Evolutionary conservation across 1,140 invertebrate genomes (phyloP).

Genomic region (Cherax destructor): DNA sequence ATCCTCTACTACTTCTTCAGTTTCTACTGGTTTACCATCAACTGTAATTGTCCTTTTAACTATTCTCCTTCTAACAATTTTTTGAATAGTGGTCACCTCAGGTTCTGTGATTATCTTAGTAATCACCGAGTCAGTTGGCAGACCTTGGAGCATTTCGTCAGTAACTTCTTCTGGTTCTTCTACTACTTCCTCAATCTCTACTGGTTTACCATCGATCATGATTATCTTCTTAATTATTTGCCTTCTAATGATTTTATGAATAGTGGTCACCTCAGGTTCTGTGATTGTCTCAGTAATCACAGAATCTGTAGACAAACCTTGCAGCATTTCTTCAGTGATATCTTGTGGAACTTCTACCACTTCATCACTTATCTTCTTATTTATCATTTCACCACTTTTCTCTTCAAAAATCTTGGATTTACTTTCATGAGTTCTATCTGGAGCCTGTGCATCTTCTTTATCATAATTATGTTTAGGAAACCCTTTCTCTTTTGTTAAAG

Average conservation of each 20-base stretch:
- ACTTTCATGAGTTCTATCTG: neutral
- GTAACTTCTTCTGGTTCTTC: constrained; percentile 44
- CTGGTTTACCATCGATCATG: constrained; percentile 50
- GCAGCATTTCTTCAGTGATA: constrained; percentile 39
- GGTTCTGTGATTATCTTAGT: constrained; percentile 1
- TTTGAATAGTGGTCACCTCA: constrained; percentile 8
- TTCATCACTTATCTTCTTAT: constrained; percentile 35
- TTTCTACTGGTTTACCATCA: constrained; percentile 60
- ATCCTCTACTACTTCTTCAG: constrained; percentile 55
- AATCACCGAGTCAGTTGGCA: constrained; percentile 4
- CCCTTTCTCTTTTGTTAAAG: no score
- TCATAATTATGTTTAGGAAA: neutral
- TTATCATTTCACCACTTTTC: neutral
- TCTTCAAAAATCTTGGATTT: neutral
- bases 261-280: constrained; percentile 13
- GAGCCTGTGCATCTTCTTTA: neutral
- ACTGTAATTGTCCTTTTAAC: constrained; percentile 42
- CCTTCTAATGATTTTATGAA: constrained; percentile 26
- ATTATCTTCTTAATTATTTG: constrained; percentile 44
- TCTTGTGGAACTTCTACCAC: constrained; percentile 50
- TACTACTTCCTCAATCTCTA: constrained; percentile 45
- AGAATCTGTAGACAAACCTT: constrained; percentile 15
- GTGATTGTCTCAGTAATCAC: constrained; percentile 36
- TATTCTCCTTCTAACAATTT: constrained; percentile 23
- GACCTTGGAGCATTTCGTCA: neutral